Conservation (phyloP, 2,888 invertebrate species). For the Hybos culiciformis region DNA sequence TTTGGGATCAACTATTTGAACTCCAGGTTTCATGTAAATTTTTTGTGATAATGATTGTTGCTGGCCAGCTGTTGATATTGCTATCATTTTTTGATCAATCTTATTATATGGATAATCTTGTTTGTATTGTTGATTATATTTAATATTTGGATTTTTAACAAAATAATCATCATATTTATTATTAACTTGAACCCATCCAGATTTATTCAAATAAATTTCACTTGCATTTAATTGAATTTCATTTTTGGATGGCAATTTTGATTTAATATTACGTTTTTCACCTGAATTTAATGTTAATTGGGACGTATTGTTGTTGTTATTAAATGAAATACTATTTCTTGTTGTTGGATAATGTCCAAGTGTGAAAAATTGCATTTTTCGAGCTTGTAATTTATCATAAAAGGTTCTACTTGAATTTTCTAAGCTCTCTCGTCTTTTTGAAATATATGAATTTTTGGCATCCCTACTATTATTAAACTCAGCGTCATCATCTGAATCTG, state of each 20-base stretch:
- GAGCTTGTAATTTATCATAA: conserved; percentile 32
- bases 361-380: conserved; percentile 34
- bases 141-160: conserved; percentile 18
- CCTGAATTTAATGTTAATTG: conserved; percentile 17
- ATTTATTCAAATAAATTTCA: conserved; percentile 35
- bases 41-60: conserved; percentile 17
- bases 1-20: conserved; percentile 31
- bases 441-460: conserved; percentile 23
- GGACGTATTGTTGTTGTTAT: conserved; percentile 12
- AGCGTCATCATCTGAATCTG: conserved; percentile 4
- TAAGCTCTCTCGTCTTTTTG: conserved; percentile 29
- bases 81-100: too few species aligned
- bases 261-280: conserved; percentile 20
- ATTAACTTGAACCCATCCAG: conserved; percentile 40
- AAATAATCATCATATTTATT: conserved; percentile 31
- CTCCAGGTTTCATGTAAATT: conserved; percentile 27
- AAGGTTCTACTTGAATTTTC: conserved; percentile 30
- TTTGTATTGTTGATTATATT: conserved; percentile 15
- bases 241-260: neutral
- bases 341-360: too few species aligned
- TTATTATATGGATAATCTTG: conserved; percentile 28
- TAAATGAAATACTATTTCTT: conserved; percentile 14
- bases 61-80: conserved; percentile 21
- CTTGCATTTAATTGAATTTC: conserved; percentile 9
- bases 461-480: neutral